phyloP scores from a whole-genome alignment of 2,888 invertebrate species.

The Villa cingulata region DNA sequence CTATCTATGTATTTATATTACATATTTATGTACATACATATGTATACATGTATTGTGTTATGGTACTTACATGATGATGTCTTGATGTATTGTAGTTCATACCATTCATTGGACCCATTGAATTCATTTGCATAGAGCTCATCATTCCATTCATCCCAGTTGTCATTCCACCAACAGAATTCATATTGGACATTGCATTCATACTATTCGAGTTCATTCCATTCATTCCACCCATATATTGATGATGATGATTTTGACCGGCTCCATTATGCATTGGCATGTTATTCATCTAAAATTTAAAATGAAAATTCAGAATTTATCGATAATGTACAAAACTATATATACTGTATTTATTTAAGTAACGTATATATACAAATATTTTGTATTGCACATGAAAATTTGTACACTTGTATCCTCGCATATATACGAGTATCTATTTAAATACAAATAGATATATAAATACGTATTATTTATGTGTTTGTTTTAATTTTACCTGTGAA shows the following conservation, averaged over 20 bases:
- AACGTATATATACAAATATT: constrained; percentile 5
- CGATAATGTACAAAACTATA: background rate
- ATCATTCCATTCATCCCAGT: constrained; percentile 30
- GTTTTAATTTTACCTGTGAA: constrained; percentile 28
- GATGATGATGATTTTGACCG: constrained; percentile 23
- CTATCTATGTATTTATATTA: too few relatives aligned
- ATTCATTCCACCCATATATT: constrained; percentile 37
- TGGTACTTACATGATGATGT: constrained; percentile 37
- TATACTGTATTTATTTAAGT: too few relatives aligned
- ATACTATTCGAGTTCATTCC: constrained; percentile 40
- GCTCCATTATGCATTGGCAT: constrained; percentile 14
- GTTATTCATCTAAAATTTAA: constrained; percentile 24
- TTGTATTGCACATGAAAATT: background rate
- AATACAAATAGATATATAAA: too few relatives aligned
- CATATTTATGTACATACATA: too few relatives aligned
- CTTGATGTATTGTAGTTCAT: constrained; percentile 30
- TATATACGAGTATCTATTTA: too few relatives aligned
- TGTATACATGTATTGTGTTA: too few relatives aligned
- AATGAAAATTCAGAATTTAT: constrained; percentile 3
- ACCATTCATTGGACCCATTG: constrained; percentile 27
- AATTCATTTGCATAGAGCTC: constrained; percentile 21
- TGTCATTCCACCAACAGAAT: constrained; percentile 26
- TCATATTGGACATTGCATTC: constrained; percentile 35
- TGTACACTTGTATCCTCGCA: too few relatives aligned
- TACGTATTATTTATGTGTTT: background rate